Conservation (phyloP, 2,113 vertebrate genomes). For the Myxocyprinus asiaticus region DNA sequence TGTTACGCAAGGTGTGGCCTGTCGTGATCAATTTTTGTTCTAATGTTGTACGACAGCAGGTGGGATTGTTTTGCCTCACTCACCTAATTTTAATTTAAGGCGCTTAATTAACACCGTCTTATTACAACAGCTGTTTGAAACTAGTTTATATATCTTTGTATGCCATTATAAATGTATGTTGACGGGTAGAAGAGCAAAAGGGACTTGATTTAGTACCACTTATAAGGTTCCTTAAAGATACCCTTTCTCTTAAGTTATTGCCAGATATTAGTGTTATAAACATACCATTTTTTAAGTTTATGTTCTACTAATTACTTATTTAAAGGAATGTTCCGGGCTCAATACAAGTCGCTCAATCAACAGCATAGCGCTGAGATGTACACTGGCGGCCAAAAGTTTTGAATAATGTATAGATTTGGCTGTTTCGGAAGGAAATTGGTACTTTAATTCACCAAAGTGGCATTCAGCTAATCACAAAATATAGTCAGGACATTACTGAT, state of each 20-base stretch:
- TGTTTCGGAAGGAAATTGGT: too few species aligned
- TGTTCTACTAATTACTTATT: not conserved
- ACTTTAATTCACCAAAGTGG: too few species aligned
- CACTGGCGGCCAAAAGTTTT: too few species aligned
- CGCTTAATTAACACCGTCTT: not conserved
- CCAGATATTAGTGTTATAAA: not conserved
- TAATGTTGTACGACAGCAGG: conserved; percentile 54
- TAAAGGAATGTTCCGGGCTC: too few species aligned
- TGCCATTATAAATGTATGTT: too few species aligned
- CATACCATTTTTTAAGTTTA: not conserved
- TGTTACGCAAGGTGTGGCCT: conserved; percentile 59
- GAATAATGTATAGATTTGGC: too few species aligned
- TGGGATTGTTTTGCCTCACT: conserved; percentile 50
- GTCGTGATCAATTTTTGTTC: conserved; percentile 25
- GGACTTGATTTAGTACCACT: not conserved
- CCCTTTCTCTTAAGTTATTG: not conserved
- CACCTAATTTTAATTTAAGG: too few species aligned
- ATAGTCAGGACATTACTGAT: too few species aligned
- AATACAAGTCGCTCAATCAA: too few species aligned
- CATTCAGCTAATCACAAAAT: too few species aligned
- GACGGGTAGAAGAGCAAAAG: not conserved
- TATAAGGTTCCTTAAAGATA: too few species aligned
- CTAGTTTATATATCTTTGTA: not conserved
- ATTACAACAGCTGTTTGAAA: not conserved
- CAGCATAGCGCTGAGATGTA: too few species aligned